Percentiles rank a stretch among this genome's conserved stretches.
Evolutionary conservation across 2,797 vertebrate species (phyloP).

Genomic region (Myotis findleyi): DNA sequence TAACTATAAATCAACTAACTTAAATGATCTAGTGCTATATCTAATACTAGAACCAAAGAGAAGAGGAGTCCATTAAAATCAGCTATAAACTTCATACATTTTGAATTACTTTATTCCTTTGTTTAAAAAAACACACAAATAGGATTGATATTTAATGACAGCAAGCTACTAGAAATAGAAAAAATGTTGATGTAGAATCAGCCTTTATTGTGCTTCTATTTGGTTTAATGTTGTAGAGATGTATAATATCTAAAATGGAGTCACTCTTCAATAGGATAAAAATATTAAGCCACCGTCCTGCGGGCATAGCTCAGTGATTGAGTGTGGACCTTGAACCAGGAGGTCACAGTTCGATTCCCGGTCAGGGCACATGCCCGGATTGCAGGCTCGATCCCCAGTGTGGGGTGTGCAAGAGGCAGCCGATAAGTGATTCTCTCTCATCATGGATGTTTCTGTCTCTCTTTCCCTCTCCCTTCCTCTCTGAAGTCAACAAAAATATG

Average conservation of each 20-base stretch:
- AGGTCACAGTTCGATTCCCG: too few species aligned
- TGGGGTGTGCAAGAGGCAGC: too few species aligned
- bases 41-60: constrained; percentile 13
- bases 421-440: too few species aligned
- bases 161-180: background rate
- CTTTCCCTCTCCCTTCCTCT: too few species aligned
- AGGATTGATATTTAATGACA: constrained; percentile 36
- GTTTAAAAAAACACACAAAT: background rate
- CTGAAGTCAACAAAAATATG: too few species aligned
- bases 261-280: background rate
- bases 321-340: too few species aligned
- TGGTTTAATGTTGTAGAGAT: constrained; percentile 13
- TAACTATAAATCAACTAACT: constrained; percentile 24
- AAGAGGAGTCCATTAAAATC: constrained; percentile 31
- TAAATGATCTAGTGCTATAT: background rate
- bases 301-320: too few species aligned
- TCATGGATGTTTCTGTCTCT: too few species aligned
- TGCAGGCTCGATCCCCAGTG: too few species aligned
- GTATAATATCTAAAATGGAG: background rate
- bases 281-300: constrained; percentile 2
- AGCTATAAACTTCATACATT: constrained; percentile 25
- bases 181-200: background rate
- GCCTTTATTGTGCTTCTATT: constrained; percentile 27
- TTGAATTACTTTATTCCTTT: constrained; percentile 29
- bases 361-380: too few species aligned